phyloP scores from a whole-genome alignment of 2,113 vertebrate species.

The Tamias sibiricus region DNA sequence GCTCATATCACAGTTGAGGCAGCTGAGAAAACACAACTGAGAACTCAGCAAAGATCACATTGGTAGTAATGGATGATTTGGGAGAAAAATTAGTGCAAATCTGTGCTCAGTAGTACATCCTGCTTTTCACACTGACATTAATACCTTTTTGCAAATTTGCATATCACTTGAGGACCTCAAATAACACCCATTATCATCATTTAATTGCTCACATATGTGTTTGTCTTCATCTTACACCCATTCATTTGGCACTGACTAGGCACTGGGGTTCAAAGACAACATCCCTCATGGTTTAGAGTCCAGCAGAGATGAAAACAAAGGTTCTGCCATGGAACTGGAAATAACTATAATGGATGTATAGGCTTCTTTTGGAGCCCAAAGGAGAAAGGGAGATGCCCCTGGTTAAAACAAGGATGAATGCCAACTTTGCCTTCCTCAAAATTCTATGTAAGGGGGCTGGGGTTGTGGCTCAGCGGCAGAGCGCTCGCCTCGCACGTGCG shows the following conservation, averaged over 20 bases:
- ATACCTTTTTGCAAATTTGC: neutral
- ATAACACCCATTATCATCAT: neutral
- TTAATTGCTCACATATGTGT: neutral
- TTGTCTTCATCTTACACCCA: neutral
- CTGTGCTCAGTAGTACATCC: neutral
- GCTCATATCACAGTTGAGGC: neutral
- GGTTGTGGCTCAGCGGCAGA: too few relatives aligned
- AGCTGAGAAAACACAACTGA: neutral
- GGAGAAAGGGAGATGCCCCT: neutral
- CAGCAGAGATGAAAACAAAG: constrained; percentile 39
- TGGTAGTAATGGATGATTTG: neutral
- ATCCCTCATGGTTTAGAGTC: neutral
- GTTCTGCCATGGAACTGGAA: neutral
- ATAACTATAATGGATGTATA: neutral
- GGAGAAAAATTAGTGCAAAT: neutral
- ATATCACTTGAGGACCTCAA: neutral
- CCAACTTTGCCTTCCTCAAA: neutral
- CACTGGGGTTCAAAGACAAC: neutral
- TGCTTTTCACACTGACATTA: neutral
- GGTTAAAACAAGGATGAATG: neutral
- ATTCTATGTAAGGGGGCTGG: constrained; percentile 7
- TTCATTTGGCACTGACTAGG: neutral
- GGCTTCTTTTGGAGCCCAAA: neutral
- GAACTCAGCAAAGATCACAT: neutral
- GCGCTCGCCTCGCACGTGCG: too few relatives aligned